Evolutionary conservation across 1,140 invertebrate species (phyloP).

Genomic region (Aphelinus atriplicis): DNA sequence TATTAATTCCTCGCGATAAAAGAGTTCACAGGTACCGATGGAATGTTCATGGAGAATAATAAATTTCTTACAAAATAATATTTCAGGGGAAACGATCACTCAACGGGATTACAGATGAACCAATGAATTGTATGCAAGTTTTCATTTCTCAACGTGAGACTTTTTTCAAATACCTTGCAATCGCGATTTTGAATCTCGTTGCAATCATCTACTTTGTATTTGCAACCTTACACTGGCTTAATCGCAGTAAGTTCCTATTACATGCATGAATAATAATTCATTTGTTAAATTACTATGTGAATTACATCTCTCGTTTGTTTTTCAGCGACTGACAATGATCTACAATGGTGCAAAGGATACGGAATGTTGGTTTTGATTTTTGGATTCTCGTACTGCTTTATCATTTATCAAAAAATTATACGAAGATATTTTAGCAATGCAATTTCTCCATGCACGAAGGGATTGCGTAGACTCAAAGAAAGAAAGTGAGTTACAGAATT

Average conservation of each 20-base stretch:
- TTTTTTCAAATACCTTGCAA: constrained; percentile 1
- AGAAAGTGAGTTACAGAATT: not conserved
- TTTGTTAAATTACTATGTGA: too few relatives aligned
- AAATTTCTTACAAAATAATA: not conserved
- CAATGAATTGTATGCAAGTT: not conserved
- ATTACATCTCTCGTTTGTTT: constrained; percentile 16
- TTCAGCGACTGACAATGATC: constrained; percentile 50
- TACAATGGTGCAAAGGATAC: constrained; percentile 75
- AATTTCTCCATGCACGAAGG: constrained; percentile 45
- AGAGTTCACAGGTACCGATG: too few relatives aligned
- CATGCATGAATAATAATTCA: too few relatives aligned
- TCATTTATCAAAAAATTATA: constrained; percentile 75
- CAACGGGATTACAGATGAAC: not conserved
- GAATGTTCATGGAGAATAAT: too few relatives aligned
- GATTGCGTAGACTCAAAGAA: not conserved
- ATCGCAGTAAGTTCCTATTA: constrained; percentile 10
- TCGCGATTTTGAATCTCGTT: constrained; percentile 22
- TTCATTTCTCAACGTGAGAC: not conserved
- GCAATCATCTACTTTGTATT: constrained; percentile 28
- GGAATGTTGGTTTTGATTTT: constrained; percentile 78
- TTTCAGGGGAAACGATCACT: constrained; percentile 7
- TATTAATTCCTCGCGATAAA: too few relatives aligned
- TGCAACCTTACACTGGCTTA: constrained; percentile 25
- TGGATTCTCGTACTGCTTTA: constrained; percentile 69
- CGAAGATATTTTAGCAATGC: constrained; percentile 69